Conservation (phyloP, 2,888 invertebrate genomes). For the Dicycla oo region DNA sequence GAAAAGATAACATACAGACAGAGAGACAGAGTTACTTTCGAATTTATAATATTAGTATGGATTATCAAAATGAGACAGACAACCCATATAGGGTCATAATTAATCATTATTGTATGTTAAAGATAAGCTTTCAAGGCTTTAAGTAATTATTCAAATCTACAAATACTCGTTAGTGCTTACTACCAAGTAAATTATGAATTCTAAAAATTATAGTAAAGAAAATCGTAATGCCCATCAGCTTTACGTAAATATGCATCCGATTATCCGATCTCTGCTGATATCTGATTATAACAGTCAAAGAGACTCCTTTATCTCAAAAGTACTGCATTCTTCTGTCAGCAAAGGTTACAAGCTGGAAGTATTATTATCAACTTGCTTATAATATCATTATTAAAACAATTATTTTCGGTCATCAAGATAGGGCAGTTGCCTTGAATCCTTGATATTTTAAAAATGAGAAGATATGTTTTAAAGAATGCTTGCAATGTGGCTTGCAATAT, state of each 20-base stretch:
- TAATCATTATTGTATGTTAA: background rate
- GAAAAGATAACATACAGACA: too few species aligned
- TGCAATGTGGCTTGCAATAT: background rate
- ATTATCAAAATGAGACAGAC: conserved; percentile 12
- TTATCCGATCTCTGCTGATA: too few species aligned
- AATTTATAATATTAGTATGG: too few species aligned
- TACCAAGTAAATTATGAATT: background rate
- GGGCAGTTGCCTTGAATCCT: background rate
- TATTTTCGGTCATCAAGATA: conserved; percentile 5
- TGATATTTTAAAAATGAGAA: background rate
- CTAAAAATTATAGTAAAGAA: background rate
- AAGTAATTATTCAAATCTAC: background rate
- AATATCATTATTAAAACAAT: conserved; percentile 20
- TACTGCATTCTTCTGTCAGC: conserved; percentile 41
- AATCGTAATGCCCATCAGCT: background rate
- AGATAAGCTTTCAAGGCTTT: background rate
- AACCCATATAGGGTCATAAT: background rate
- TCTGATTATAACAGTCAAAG: background rate
- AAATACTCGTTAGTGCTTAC: background rate
- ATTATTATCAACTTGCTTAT: conserved; percentile 32
- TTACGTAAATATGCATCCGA: too few species aligned
- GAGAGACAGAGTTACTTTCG: too few species aligned
- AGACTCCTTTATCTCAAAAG: conserved; percentile 36
- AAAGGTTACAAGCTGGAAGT: conserved; percentile 46
- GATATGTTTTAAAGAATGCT: conserved; percentile 2